A percentile compares a stretch with the other conserved stretches of the same genome.
These are phyloP conservation scores for Phocides pigmalion DNA, from an alignment of 1,140 invertebrate genomes.

Conservation along the genomic window DNA sequence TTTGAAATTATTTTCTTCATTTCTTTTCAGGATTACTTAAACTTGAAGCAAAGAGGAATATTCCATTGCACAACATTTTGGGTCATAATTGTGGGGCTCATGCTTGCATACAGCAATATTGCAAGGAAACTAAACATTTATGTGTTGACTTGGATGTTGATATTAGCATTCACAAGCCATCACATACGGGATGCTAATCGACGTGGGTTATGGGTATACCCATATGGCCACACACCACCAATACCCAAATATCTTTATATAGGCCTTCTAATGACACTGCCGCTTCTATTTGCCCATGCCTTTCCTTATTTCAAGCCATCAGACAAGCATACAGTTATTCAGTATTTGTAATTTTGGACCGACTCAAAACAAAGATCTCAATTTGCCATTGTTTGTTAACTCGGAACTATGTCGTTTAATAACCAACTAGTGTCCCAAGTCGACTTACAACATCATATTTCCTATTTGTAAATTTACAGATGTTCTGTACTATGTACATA, in stretches of 20 bases:
- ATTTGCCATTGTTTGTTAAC: no score
- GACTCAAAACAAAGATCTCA: no score
- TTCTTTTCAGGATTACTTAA: slow-evolving; percentile 64
- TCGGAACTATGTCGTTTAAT: no score
- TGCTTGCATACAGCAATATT: slow-evolving; percentile 53
- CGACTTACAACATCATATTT: no score
- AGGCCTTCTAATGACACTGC: slow-evolving; percentile 43
- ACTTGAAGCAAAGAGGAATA: slow-evolving; percentile 61
- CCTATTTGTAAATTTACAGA: no score
- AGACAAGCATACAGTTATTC: slow-evolving; percentile 42
- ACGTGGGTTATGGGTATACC: slow-evolving; percentile 64
- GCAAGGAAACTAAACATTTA: slow-evolving; percentile 59
- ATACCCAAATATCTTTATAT: slow-evolving; percentile 59
- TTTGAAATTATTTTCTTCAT: no score
- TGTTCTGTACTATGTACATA: no score
- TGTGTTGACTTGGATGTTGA: slow-evolving; percentile 55
- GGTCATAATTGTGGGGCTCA: slow-evolving; percentile 40
- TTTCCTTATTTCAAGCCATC: slow-evolving; percentile 49
- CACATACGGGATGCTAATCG: slow-evolving; percentile 66
- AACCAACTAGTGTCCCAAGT: no score
- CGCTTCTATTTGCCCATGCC: slow-evolving; percentile 47
- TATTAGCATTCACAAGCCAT: slow-evolving; percentile 61
- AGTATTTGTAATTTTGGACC: slow-evolving; percentile 33
- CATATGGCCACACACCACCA: slow-evolving; percentile 57
- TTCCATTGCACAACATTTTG: slow-evolving; percentile 70